Percentiles rank a stretch among this genome's conserved stretches.
These are phyloP conservation scores for Platysternon megacephalum DNA, from an alignment of 2,113 vertebrate genomes.

Conservation along the genomic window DNA sequence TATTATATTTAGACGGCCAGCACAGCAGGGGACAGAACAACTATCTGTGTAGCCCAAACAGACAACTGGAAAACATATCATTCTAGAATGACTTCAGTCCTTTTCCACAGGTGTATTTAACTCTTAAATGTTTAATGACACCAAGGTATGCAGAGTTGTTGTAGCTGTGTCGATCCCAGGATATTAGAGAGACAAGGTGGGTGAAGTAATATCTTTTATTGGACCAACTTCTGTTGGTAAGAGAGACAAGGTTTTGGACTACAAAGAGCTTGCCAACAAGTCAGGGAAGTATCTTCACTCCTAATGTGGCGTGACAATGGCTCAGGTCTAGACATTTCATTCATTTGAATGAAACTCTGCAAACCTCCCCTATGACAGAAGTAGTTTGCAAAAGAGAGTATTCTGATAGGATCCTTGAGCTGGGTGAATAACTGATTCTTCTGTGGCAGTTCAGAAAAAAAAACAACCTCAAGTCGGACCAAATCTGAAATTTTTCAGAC, in stretches of 20 bases:
- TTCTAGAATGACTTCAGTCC: constrained; percentile 15
- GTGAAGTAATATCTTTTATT: background rate
- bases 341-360: background rate
- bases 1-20: constrained; percentile 54
- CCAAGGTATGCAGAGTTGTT: background rate
- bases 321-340: constrained; percentile 22
- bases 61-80: background rate
- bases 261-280: background rate
- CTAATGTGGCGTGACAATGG: background rate
- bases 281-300: constrained; percentile 24
- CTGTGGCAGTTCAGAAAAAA: background rate
- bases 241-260: background rate
- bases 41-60: background rate
- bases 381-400: background rate
- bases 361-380: background rate
- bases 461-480: background rate
- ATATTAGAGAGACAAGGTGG: background rate
- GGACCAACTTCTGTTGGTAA: background rate
- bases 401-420: background rate
- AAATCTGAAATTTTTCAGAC: background rate
- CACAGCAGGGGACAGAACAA: background rate
- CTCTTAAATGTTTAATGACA: background rate
- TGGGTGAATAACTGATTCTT: background rate
- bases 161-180: background rate
- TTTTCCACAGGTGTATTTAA: constrained; percentile 6